phyloP scores from a whole-genome alignment of 2,113 vertebrate species.

The Trichomycterus rosablanca region DNA sequence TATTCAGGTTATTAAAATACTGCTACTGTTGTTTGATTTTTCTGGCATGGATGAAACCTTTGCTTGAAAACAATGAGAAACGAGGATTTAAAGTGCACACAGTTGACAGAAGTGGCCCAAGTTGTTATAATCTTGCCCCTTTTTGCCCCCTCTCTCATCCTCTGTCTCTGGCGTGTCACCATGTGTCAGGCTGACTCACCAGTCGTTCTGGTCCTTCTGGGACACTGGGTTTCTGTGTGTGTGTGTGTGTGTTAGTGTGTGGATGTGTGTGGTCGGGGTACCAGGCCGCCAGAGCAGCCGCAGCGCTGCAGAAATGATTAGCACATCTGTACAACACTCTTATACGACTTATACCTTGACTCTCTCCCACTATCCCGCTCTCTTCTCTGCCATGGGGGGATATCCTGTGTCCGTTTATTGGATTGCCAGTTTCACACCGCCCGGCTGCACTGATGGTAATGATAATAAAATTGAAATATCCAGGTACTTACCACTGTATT shows the following conservation, averaged over 20 bases:
- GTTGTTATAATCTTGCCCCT: background rate
- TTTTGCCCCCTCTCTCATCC: background rate
- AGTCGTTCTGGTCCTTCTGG: slow-evolving; percentile 32
- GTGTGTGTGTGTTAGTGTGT: slow-evolving; percentile 25
- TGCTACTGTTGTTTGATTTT: too few species aligned
- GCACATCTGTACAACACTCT: slow-evolving; percentile 44
- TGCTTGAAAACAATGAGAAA: background rate
- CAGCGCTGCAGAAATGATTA: slow-evolving; percentile 44
- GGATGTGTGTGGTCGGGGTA: slow-evolving; percentile 22
- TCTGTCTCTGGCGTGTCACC: slow-evolving; percentile 31
- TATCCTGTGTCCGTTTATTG: slow-evolving; percentile 67
- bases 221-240: slow-evolving; percentile 31
- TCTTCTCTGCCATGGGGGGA: slow-evolving; percentile 48
- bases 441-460: slow-evolving; percentile 61
- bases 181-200: slow-evolving; percentile 35
- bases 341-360: slow-evolving; percentile 24
- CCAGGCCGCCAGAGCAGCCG: slow-evolving; percentile 29
- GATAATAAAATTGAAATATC: slow-evolving; percentile 75
- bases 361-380: slow-evolving; percentile 1
- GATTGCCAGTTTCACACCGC: slow-evolving; percentile 64
- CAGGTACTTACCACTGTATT: slow-evolving; percentile 69
- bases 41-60: too few species aligned
- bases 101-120: background rate
- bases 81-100: background rate
- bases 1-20: too few species aligned